Evolutionary conservation across 2,797 vertebrate genomes (phyloP).

Genomic region (Gastrophryne carolinensis): DNA sequence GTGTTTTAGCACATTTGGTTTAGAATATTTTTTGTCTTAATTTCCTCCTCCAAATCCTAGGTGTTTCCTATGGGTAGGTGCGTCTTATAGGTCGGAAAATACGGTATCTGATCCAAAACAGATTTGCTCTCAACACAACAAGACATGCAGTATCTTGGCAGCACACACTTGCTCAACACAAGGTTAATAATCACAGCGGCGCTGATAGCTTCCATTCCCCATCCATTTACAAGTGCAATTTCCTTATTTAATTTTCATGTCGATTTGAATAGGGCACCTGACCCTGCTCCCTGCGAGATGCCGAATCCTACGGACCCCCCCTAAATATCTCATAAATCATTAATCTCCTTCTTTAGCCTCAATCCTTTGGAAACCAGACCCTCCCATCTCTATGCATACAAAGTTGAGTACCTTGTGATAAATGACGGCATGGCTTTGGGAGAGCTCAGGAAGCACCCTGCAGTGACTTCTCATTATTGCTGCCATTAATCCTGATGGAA

Average conservation of each 20-base stretch:
- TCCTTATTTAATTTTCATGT: constrained; percentile 43
- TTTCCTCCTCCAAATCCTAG: no score
- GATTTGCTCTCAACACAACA: no score
- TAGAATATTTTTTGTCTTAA: no score
- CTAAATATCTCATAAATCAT: constrained; percentile 47
- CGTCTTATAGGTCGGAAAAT: no score
- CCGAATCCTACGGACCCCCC: constrained; percentile 30
- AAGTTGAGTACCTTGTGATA: constrained; percentile 48
- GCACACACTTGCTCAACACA: not conserved
- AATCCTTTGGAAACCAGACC: not conserved
- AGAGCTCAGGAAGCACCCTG: not conserved
- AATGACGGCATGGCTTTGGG: constrained; percentile 32
- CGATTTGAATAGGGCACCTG: constrained; percentile 45
- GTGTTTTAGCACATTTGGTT: no score
- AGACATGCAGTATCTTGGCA: not conserved
- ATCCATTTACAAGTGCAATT: constrained; percentile 41
- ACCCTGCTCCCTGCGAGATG: constrained; percentile 23
- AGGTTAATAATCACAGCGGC: constrained; percentile 33
- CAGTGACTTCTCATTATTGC: constrained; percentile 32
- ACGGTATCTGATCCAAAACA: not conserved
- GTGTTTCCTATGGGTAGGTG: no score
- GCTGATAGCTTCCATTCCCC: constrained; percentile 38
- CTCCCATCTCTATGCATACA: not conserved
- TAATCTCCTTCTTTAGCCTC: constrained; percentile 17
- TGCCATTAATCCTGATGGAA: constrained; percentile 27